phyloP scores from a whole-genome alignment of 2,888 invertebrate genomes.

The Petrolisthes cinctipes region DNA sequence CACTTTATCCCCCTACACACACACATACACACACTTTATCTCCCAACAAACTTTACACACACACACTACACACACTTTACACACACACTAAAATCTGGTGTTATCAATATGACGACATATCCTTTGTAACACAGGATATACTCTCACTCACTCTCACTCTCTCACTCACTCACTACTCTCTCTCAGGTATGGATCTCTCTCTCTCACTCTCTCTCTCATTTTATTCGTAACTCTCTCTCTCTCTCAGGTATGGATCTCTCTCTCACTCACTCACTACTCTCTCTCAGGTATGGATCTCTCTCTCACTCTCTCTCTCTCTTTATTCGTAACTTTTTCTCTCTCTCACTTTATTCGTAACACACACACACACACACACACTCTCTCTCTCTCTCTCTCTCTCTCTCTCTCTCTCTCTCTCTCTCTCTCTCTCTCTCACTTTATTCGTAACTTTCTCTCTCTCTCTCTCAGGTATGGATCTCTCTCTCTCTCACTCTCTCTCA shows the following conservation, averaged over 20 bases:
- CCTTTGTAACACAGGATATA: too few species aligned
- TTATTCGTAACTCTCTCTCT: neutral
- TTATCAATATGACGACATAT: too few species aligned
- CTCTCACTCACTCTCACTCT: neutral
- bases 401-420: neutral
- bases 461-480: neutral
- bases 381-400: neutral
- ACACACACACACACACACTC: neutral
- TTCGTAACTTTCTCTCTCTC: conserved; percentile 1
- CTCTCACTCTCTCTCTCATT: neutral
- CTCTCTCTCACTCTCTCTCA: conserved; percentile 8
- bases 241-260: neutral
- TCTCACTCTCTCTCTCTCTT: neutral
- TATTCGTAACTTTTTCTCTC: neutral
- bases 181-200: neutral
- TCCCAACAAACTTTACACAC: too few species aligned
- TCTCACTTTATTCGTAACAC: neutral
- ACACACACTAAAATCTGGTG: too few species aligned
- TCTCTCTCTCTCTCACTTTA: neutral
- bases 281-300: neutral
- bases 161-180: neutral
- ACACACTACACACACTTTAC: too few species aligned
- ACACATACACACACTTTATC: too few species aligned
- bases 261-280: neutral
- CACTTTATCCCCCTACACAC: too few species aligned